Conservation (phyloP, 2,797 vertebrate genomes). For the Mormyrus hasselquistii region DNA sequence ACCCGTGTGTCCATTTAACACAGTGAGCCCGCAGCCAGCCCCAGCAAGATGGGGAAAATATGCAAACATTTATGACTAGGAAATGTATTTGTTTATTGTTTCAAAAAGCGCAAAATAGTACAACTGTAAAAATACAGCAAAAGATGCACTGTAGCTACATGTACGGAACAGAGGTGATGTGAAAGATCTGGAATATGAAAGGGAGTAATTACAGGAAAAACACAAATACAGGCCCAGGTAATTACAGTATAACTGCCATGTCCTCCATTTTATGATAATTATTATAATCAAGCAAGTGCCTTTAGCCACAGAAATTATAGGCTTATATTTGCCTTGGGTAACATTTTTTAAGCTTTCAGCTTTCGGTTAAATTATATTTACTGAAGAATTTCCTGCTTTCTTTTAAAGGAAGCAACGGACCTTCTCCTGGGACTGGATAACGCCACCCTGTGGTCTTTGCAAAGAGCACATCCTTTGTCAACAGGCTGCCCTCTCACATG, state of each 20-base stretch:
- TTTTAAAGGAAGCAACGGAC: neutral
- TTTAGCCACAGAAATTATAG: neutral
- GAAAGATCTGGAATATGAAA: slow-evolving; percentile 9
- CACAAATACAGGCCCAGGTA: slow-evolving; percentile 21
- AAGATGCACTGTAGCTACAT: neutral
- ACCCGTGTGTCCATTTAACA: neutral
- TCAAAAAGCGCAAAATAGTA: neutral
- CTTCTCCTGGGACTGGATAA: neutral
- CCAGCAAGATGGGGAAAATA: neutral
- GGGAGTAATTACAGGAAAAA: slow-evolving; percentile 13
- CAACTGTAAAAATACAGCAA: neutral
- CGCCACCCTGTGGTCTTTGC: neutral
- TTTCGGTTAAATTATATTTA: neutral
- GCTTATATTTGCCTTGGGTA: neutral
- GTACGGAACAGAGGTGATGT: neutral
- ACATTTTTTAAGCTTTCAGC: neutral
- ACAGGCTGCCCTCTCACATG: neutral
- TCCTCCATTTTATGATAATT: slow-evolving; percentile 7
- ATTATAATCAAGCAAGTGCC: neutral
- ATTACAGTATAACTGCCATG: slow-evolving; percentile 20
- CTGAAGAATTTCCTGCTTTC: neutral
- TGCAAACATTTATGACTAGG: neutral
- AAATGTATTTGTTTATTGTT: neutral
- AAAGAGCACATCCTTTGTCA: neutral
- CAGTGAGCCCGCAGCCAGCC: neutral